Evolutionary conservation across 2,113 vertebrate species (phyloP).

Genomic region (Cepphus grylle): DNA sequence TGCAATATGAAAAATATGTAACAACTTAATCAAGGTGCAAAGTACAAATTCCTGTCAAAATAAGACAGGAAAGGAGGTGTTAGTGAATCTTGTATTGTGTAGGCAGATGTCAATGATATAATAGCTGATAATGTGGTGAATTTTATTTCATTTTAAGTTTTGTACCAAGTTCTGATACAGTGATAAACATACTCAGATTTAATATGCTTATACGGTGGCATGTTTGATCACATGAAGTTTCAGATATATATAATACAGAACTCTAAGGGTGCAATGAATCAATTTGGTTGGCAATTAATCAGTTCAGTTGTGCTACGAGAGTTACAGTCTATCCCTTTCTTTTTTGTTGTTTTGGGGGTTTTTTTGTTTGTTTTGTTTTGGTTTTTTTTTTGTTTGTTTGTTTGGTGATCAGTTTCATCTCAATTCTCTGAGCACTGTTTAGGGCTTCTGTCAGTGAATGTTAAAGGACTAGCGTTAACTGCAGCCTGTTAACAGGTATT

Average conservation of each 20-base stretch:
- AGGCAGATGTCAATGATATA: background rate
- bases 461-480: background rate
- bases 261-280: background rate
- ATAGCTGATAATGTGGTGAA: background rate
- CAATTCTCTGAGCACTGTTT: background rate
- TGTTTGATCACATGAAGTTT: background rate
- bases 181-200: conserved; percentile 1
- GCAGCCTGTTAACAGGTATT: conserved; percentile 17
- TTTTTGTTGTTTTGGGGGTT: background rate
- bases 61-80: background rate
- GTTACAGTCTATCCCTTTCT: background rate
- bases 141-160: conserved; percentile 2
- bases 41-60: background rate
- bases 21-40: background rate
- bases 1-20: background rate
- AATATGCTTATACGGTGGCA: background rate
- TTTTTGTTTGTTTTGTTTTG: background rate
- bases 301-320: background rate
- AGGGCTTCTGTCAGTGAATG: background rate
- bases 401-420: background rate
- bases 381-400: background rate
- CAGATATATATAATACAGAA: conserved; percentile 2
- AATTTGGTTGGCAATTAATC: background rate
- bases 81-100: background rate
- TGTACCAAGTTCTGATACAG: background rate